Percentiles rank a stretch among this genome's conserved stretches.
Conservation (phyloP, 2,888 invertebrate species). For the Taphrorychus bicolor region DNA sequence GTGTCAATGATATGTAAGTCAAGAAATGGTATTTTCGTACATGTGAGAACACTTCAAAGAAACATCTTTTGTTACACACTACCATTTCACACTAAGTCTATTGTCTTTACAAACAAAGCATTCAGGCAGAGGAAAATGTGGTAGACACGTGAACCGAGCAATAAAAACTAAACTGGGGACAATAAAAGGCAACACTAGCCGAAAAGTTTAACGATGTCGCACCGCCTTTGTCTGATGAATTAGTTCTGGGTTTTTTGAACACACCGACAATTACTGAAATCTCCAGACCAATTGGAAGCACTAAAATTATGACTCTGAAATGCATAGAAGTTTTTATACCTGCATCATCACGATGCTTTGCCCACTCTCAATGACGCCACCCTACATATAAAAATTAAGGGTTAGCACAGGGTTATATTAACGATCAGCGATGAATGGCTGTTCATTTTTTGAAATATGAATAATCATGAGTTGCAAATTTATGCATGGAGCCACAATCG, state of each 20-base stretch:
- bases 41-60: too few relatives aligned
- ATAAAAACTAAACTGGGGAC: too few relatives aligned
- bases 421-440: slow-evolving; percentile 15
- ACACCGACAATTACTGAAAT: not conserved
- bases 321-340: not conserved
- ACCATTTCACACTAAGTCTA: too few relatives aligned
- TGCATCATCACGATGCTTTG: not conserved
- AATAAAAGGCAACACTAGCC: not conserved
- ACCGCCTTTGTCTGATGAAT: not conserved
- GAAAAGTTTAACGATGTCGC: not conserved
- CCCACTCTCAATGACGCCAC: not conserved
- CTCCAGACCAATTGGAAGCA: not conserved
- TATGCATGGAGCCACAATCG: slow-evolving; percentile 31
- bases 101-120: too few relatives aligned
- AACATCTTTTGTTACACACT: too few relatives aligned
- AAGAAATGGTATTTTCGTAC: too few relatives aligned
- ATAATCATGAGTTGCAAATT: slow-evolving; percentile 49
- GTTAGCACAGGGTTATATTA: slow-evolving; percentile 12
- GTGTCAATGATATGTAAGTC: too few relatives aligned
- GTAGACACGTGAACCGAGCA: too few relatives aligned
- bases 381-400: not conserved
- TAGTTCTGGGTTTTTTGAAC: not conserved
- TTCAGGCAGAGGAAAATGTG: too few relatives aligned
- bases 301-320: not conserved
- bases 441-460: slow-evolving; percentile 43